Evolutionary conservation across 1,140 invertebrate species (phyloP), one percentile per base, ranked within the genome.

Genomic region (Drosophila saltans): DNA sequence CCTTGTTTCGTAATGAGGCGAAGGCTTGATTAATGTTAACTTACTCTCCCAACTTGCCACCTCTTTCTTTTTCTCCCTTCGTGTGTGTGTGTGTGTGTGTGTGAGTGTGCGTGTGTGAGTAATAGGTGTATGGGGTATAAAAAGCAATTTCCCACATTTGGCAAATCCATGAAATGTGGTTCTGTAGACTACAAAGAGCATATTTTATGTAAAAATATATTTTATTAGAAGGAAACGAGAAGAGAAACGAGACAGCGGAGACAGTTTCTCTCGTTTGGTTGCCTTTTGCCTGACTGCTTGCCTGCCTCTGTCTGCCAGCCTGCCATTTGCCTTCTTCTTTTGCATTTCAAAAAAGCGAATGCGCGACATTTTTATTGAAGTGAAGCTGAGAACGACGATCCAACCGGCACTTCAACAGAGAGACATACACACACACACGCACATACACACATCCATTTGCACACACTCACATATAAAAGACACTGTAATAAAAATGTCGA

Each of bases 171-270:
- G 74, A 80, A 80, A 80, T 73, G 66, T 80, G 75, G 77, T 69
- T 26, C 45, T 52, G 45, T 52, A 52, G 74, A 80, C 69, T 77
- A 80, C 75, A 80, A 80, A 80, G 70, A 74, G 75, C 66, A 69
- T 80, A 80, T 73, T 77, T 77, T 77, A 73, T 79, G 74, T 77
- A 73, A 80, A 77, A 73, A 80, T 73, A 77, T 80, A 73, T 80
- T 80, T 77, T 76, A 73, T 79, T 77, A 79, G 76, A 66, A 66
- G 45, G 45, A 52, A 26, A 52, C 45, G 45, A 52, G 45, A 52
- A 52, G 45, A 52, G 26, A 21, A 52, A 16, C n/a, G 45, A 21
- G 21, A 26, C 45, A 26, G 7, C 21, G 21, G 45, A 52, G 45
- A 52, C 45, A 52, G 21, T 24, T 52, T 52, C 45, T 26, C 45